These are phyloP conservation scores for Ascaphus truei DNA, from an alignment of 2,113 vertebrate species.

Conservation along the genomic window DNA sequence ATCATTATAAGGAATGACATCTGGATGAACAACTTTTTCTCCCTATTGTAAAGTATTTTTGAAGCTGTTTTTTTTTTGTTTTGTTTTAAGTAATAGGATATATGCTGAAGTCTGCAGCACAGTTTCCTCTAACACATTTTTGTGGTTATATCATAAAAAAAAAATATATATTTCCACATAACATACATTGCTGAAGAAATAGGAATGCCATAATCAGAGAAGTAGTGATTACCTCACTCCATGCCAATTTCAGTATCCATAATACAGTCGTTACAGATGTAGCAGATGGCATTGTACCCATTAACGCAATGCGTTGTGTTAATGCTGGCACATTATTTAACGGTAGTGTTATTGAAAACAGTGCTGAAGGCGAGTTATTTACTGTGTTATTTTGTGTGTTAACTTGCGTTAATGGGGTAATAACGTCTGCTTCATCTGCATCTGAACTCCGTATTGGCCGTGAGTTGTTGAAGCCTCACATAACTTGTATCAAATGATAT, in stretches of 20 bases:
- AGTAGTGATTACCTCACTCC: conserved; percentile 41
- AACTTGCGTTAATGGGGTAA: no score
- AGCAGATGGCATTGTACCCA: no score
- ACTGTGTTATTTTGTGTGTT: no score
- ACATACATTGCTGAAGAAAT: conserved; percentile 41
- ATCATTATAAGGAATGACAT: conserved; percentile 64
- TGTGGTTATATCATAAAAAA: conserved; percentile 50
- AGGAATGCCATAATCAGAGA: conserved; percentile 28
- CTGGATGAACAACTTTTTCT: conserved; percentile 57
- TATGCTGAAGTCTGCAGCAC: conserved; percentile 51
- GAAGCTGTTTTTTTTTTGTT: conserved; percentile 64
- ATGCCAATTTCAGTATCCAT: conserved; percentile 36
- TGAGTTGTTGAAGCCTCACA: background rate
- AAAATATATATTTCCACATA: conserved; percentile 44
- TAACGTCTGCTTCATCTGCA: no score
- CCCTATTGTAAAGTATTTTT: conserved; percentile 60
- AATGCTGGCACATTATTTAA: no score
- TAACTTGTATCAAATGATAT: background rate
- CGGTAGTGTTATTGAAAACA: no score
- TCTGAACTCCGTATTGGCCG: no score
- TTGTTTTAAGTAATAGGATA: conserved; percentile 61
- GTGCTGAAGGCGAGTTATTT: no score
- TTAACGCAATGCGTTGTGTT: no score
- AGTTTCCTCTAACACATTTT: conserved; percentile 53
- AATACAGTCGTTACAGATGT: no score